phyloP scores from a whole-genome alignment of 1,140 invertebrate species.

The Araneus ventricosus region DNA sequence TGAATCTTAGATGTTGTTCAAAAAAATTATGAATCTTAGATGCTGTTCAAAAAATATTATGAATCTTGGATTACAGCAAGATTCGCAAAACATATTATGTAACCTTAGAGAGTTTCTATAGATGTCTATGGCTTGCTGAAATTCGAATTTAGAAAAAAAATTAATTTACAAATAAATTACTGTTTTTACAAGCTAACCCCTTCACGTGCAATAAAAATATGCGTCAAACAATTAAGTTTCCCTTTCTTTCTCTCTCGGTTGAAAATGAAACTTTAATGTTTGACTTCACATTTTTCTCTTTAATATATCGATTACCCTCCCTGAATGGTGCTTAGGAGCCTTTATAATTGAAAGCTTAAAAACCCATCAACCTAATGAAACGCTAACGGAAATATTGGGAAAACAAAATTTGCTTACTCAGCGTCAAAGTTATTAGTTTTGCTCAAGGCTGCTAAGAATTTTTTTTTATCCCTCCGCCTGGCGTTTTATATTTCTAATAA shows the following conservation, averaged over 20 bases:
- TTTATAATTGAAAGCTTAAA: slow-evolving; percentile 4
- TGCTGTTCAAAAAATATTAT: too few relatives aligned
- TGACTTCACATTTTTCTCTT: not conserved
- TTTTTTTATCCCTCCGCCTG: not conserved
- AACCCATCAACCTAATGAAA: not conserved
- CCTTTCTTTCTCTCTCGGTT: not conserved
- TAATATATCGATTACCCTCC: not conserved
- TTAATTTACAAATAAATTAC: not conserved
- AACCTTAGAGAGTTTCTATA: too few relatives aligned
- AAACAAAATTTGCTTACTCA: slow-evolving; percentile 1
- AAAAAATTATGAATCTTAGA: too few relatives aligned
- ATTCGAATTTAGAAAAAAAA: not conserved
- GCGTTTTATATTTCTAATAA: not conserved
- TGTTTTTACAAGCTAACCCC: not conserved
- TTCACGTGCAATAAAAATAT: not conserved
- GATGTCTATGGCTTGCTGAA: not conserved
- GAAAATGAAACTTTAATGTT: slow-evolving; percentile 9
- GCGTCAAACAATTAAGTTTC: not conserved
- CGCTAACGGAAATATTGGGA: not conserved
- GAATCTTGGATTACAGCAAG: too few relatives aligned
- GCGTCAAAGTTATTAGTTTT: not conserved
- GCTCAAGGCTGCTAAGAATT: not conserved
- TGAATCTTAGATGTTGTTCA: too few relatives aligned
- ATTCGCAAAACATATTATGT: too few relatives aligned
- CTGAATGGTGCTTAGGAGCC: not conserved